These are phyloP conservation scores for Mionectes olivaceus DNA, from an alignment of 2,797 vertebrate species.

Conservation along the genomic window DNA sequence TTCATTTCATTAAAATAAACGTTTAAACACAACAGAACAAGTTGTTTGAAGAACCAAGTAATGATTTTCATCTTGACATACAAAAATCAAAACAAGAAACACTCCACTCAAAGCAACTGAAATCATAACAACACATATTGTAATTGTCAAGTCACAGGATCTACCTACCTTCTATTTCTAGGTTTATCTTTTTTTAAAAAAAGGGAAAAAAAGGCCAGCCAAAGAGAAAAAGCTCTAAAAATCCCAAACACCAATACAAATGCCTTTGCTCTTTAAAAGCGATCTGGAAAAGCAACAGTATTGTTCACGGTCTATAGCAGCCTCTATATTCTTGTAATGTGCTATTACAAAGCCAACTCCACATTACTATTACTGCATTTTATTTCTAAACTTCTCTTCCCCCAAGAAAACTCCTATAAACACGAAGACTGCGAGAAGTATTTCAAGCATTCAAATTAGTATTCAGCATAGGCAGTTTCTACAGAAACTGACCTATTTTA, in stretches of 20 bases:
- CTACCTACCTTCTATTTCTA: constrained; percentile 39
- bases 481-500: constrained; percentile 44
- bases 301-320: constrained; percentile 38
- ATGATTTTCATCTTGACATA: background rate
- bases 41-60: background rate
- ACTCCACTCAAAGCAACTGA: background rate
- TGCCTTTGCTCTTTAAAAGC: constrained; percentile 46
- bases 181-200: background rate
- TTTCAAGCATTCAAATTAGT: background rate
- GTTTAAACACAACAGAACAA: background rate
- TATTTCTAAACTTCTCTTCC: background rate
- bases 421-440: background rate
- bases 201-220: background rate
- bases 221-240: constrained; percentile 40
- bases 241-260: constrained; percentile 23
- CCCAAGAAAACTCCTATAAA: background rate
- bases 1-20: background rate
- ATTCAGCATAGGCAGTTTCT: background rate
- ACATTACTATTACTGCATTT: background rate
- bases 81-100: constrained; percentile 17
- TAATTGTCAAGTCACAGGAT: constrained; percentile 47
- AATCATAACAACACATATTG: background rate
- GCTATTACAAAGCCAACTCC: background rate
- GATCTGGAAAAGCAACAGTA: constrained; percentile 61
- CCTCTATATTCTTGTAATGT: constrained; percentile 8